Percentiles rank a stretch among this genome's conserved stretches.
Conservation (phyloP, 2,113 vertebrate species). For the Circaetus gallicus region DNA sequence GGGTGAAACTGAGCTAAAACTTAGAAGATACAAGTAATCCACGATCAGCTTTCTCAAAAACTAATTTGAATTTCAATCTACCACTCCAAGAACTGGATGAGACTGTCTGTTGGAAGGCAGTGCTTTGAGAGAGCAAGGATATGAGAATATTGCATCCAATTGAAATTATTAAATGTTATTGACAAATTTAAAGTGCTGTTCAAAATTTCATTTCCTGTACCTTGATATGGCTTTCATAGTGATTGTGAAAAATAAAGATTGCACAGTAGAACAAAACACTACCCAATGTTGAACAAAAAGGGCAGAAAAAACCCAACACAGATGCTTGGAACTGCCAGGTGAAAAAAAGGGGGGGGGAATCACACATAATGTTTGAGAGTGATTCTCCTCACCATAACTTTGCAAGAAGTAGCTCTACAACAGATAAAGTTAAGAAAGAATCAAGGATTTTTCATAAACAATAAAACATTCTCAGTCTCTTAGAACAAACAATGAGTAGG, state of each 20-base stretch:
- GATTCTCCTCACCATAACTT: neutral
- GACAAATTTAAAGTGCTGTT: neutral
- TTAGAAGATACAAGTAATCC: neutral
- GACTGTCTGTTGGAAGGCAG: neutral
- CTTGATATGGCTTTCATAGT: neutral
- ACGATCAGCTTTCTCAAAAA: neutral
- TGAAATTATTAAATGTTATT: neutral
- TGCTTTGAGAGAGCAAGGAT: neutral
- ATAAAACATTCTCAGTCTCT: neutral
- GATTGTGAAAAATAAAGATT: neutral
- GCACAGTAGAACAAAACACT: neutral
- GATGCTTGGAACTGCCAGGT: neutral
- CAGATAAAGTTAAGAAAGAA: neutral
- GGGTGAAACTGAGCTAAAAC: neutral
- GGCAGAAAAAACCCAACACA: neutral
- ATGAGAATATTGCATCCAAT: neutral
- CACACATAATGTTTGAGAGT: neutral
- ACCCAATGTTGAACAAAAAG: neutral
- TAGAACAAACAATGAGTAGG: neutral
- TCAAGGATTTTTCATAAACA: neutral
- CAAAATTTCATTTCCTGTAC: neutral
- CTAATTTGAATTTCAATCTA: neutral
- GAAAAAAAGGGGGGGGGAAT: neutral
- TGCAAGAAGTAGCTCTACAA: neutral
- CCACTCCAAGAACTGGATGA: neutral